Base-by-base conservation (phyloP, 2,797 vertebrate species). In the Arnoldichthys spilopterus region DNA sequence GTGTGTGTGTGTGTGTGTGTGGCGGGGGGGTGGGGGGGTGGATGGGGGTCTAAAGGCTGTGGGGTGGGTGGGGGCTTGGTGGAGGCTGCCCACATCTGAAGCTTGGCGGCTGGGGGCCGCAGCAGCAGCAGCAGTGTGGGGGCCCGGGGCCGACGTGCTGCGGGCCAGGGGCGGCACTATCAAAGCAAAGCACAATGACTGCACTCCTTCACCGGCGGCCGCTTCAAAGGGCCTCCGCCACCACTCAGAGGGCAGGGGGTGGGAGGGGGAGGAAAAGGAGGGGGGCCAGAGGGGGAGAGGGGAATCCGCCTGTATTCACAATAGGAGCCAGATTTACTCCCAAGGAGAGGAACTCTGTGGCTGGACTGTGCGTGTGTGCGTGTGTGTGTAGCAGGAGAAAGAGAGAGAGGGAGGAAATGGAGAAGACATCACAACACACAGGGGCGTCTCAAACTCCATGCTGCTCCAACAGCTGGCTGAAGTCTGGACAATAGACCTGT, bases 61-160 rank as follows among this genome's bases (percentile, higher is more conserved):
- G 59, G 59, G 59, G 20, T 62, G 90, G 90, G 87, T 79, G 86
- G 90, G 90, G 87, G 61, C 67, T 30, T 34, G 68, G 78, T 30
- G 77, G 92, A 91, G 87, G 83, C 89, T 94, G 88, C 93, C 96
- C 96, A 96, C 95, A 96, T 98, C 96, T 96, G 90, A 96, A 89
- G 89, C 93, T 88, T 84, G 92, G 91, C 92, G 89, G 90, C 92
- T 93, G 92, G 94, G 94, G 95, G 90, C 71, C 53, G 51, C 32
- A 24, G 37, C 63, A 83, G 94, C 92, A 93, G 94, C 92, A 93
- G 92, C 92, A 92, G 93, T 90, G 90, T 92, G 86, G 93, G 86
- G 91, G 88, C 78, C 4, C 84, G 86, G 93, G 91, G 86, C 72
- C 88, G 87, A 91, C 89, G 90, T 93, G 94, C 94, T 91, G 89